phyloP scores from a whole-genome alignment of 1,140 invertebrate species.

The Lucilia cuprina region DNA sequence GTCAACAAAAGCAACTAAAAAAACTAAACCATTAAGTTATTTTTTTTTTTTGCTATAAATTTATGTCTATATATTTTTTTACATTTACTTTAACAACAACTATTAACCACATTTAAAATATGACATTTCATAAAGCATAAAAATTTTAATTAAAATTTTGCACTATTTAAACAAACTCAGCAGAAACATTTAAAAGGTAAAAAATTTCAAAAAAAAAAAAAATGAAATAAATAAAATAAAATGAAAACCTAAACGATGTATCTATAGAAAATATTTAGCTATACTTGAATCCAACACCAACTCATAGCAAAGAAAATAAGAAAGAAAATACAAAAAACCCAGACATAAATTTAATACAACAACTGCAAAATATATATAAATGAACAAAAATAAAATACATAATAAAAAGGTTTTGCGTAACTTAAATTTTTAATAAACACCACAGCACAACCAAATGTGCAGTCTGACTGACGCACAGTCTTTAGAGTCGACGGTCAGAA shows the following conservation, averaged over 20 bases:
- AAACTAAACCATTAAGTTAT: no score
- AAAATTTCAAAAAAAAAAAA: neutral
- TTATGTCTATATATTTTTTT: no score
- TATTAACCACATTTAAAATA: neutral
- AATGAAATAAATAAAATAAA: neutral
- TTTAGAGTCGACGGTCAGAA: no score
- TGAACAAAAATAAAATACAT: neutral
- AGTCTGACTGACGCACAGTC: neutral
- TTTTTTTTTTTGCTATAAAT: no score
- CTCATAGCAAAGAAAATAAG: neutral
- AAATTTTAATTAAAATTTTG: neutral
- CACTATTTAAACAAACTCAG: neutral
- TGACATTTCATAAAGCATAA: neutral
- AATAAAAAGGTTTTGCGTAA: neutral
- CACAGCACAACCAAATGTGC: neutral
- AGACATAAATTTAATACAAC: neutral
- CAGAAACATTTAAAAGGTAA: neutral
- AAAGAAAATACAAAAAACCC: neutral
- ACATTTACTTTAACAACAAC: no score
- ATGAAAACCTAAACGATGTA: neutral
- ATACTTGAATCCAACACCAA: neutral
- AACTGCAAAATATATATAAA: neutral
- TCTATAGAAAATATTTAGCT: neutral
- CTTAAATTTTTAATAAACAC: slow-evolving; percentile 3
- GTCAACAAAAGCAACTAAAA: no score